Conservation (phyloP, 2,888 invertebrate genomes). For the Liodrosophila aerea region DNA sequence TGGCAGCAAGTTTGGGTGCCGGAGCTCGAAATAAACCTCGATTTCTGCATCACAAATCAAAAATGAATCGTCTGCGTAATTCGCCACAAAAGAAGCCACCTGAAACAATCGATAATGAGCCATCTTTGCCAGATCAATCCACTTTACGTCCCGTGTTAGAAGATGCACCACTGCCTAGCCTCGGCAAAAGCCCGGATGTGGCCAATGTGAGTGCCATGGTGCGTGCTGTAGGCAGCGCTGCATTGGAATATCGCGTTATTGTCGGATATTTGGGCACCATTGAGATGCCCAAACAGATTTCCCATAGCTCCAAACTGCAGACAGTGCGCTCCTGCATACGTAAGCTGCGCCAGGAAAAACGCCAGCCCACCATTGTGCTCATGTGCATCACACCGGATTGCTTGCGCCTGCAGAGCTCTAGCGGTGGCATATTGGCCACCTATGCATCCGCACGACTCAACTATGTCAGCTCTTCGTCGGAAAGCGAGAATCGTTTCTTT, state of each 20-base stretch:
- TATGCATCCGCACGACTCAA: constrained; percentile 93
- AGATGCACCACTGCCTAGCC: constrained; percentile 67
- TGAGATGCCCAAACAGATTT: constrained; percentile 94
- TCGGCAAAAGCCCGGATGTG: constrained; percentile 78
- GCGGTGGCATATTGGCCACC: constrained; percentile 91
- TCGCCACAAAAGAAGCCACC: constrained; percentile 83
- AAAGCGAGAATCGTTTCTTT: constrained; percentile 95
- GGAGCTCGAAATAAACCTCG: constrained; percentile 79
- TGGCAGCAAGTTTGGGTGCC: constrained; percentile 52
- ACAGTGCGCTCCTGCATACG: constrained; percentile 94
- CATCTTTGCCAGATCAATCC: constrained; percentile 38
- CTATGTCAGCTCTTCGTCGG: constrained; percentile 94
- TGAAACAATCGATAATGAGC: constrained; percentile 21
- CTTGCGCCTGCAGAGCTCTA: constrained; percentile 90
- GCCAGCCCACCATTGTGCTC: constrained; percentile 91
- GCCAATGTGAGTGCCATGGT: constrained; percentile 83
- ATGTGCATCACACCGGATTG: constrained; percentile 92
- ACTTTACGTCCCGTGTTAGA: constrained; percentile 77
- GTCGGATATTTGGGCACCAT: constrained; percentile 98
- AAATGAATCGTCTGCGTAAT: constrained; percentile 84
- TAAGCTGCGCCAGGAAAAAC: constrained; percentile 93
- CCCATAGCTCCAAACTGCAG: constrained; percentile 88
- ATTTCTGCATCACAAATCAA: constrained; percentile 84
- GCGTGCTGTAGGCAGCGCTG: constrained; percentile 78
- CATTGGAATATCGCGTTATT: constrained; percentile 91